Evolutionary conservation across 2,113 vertebrate species (phyloP).

Genomic region (Galeopterus variegatus): DNA sequence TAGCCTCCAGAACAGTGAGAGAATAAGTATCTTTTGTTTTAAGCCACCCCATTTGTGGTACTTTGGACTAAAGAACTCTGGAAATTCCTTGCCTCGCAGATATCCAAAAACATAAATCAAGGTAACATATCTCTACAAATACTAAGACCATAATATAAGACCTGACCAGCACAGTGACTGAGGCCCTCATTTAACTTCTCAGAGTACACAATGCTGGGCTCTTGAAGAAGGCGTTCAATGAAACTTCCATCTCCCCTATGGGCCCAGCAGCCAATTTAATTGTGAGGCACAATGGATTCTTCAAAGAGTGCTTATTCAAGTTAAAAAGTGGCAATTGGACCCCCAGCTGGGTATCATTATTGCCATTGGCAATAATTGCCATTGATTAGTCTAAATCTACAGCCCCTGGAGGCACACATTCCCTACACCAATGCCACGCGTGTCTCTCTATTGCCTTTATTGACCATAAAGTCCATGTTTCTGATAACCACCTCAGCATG

Average conservation of each 20-base stretch:
- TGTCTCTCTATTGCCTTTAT: neutral
- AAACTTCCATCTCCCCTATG: neutral
- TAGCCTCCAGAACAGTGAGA: neutral
- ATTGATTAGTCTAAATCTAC: neutral
- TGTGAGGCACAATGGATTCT: neutral
- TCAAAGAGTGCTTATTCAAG: neutral
- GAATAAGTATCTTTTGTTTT: neutral
- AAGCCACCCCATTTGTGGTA: neutral
- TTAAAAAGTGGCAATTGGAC: neutral
- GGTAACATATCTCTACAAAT: neutral
- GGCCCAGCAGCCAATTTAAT: neutral
- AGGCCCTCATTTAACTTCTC: neutral
- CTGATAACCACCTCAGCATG: neutral
- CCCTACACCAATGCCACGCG: neutral
- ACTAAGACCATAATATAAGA: neutral
- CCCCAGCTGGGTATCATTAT: neutral
- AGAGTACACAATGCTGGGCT: neutral
- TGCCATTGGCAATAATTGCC: neutral
- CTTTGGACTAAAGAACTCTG: neutral
- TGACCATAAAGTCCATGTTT: neutral
- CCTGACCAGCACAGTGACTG: neutral
- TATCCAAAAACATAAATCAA: slow-evolving; percentile 14
- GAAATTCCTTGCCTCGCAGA: neutral
- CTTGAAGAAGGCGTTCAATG: neutral
- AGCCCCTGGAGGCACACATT: neutral